These are phyloP conservation scores for Carassius gibelio DNA, from an alignment of 2,113 vertebrate genomes.

Conservation along the genomic window DNA sequence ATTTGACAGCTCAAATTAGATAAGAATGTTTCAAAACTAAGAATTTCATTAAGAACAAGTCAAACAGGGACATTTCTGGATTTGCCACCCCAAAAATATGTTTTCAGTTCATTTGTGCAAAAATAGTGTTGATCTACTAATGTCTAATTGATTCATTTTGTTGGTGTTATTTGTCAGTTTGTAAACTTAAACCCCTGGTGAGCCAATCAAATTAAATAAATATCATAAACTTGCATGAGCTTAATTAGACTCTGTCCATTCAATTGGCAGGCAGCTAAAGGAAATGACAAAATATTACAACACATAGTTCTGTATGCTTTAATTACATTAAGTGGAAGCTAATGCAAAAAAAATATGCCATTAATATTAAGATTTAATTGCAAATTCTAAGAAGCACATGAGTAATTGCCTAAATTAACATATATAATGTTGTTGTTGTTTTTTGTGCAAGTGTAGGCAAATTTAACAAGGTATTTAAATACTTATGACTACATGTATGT, in stretches of 20 bases:
- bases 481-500: neutral
- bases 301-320: slow-evolving; percentile 45
- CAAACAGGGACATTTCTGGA: no score
- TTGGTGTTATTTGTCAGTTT: neutral
- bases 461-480: slow-evolving; percentile 47
- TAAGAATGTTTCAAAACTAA: no score
- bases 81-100: neutral
- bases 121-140: neutral
- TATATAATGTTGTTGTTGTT: slow-evolving; percentile 62
- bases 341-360: slow-evolving; percentile 47
- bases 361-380: slow-evolving; percentile 58
- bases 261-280: slow-evolving; percentile 36
- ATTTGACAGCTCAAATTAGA: no score
- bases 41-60: no score
- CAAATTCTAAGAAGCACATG: slow-evolving; percentile 57
- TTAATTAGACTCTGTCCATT: slow-evolving; percentile 42
- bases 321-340: slow-evolving; percentile 43
- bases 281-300: slow-evolving; percentile 49
- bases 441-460: slow-evolving; percentile 58
- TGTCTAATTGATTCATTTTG: slow-evolving; percentile 18
- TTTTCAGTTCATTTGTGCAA: neutral
- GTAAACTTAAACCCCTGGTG: slow-evolving; percentile 2
- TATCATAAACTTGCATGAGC: slow-evolving; percentile 16
- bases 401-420: slow-evolving; percentile 63
- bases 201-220: slow-evolving; percentile 24